Percentiles rank a stretch among this genome's conserved stretches.
These are phyloP conservation scores for Acromyrmex heyeri DNA, from an alignment of 1,140 invertebrate species.

Conservation along the genomic window DNA sequence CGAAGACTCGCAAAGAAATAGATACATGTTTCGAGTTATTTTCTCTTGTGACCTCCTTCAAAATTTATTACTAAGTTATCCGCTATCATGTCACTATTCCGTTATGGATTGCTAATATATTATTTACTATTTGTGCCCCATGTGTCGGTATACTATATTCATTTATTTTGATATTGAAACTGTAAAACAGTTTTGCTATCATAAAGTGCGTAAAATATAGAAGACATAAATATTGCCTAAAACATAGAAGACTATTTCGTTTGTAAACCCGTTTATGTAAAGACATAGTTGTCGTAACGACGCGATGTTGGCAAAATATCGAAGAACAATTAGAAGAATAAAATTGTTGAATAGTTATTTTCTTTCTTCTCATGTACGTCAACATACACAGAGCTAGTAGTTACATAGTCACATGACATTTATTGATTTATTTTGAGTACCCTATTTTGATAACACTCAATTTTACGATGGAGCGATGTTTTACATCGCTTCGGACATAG, in stretches of 20 bases:
- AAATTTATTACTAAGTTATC: not conserved
- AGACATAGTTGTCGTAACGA: not conserved
- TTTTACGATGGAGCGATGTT: slow-evolving; percentile 25
- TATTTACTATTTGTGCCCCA: not conserved
- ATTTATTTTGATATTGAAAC: slow-evolving; percentile 22
- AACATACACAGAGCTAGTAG: not conserved
- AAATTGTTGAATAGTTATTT: slow-evolving; percentile 9
- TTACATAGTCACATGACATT: not conserved
- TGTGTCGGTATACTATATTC: not conserved
- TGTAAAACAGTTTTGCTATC: no score
- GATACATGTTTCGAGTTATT: not conserved
- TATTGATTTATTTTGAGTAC: slow-evolving; percentile 51
- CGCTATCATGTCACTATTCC: not conserved
- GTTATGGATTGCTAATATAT: slow-evolving; percentile 30
- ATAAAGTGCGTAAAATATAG: no score
- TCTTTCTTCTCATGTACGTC: slow-evolving; percentile 1
- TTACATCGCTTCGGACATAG: slow-evolving; percentile 19
- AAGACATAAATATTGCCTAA: no score
- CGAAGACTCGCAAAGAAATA: not conserved
- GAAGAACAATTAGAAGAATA: slow-evolving; percentile 38
- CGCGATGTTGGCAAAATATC: not conserved
- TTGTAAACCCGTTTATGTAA: not conserved
- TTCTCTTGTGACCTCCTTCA: not conserved
- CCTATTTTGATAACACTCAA: slow-evolving; percentile 36
- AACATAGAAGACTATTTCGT: not conserved